Evolutionary conservation across 2,797 vertebrate species (phyloP).

Genomic region (Arctocebus calabarensis): DNA sequence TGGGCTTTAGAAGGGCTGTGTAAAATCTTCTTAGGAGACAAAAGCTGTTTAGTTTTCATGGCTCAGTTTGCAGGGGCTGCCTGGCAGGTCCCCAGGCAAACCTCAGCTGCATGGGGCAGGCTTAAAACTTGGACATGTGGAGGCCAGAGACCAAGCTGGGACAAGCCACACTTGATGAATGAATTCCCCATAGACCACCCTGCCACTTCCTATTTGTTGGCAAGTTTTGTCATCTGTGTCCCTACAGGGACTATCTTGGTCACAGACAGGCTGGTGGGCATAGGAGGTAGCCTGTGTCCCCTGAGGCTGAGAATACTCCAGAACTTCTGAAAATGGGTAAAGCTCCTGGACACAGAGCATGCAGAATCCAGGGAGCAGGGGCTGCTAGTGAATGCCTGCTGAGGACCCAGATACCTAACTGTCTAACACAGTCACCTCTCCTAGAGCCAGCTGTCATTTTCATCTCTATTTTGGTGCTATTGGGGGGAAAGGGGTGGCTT

Average conservation of each 20-base stretch:
- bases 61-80: not conserved
- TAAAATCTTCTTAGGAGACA: slow-evolving; percentile 20
- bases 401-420: too few relatives aligned
- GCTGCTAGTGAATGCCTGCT: accelerated
- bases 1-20: not conserved
- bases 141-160: slow-evolving; percentile 34
- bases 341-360: not conserved
- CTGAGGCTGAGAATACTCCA: not conserved
- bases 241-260: not conserved
- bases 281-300: not conserved
- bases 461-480: not conserved
- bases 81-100: not conserved
- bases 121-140: slow-evolving; percentile 43
- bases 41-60: not conserved
- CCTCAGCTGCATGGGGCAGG: not conserved
- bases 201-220: slow-evolving; percentile 50
- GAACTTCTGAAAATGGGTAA: not conserved
- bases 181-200: slow-evolving; percentile 46
- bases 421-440: accelerated
- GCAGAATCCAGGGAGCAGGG: not conserved
- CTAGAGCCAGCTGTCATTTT: not conserved
- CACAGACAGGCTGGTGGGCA: not conserved
- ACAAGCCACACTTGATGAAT: not conserved
- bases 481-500: not conserved
- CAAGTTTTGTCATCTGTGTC: not conserved